Evolutionary conservation across 2,113 vertebrate species (phyloP).

Genomic region (Crypturellus undulatus): DNA sequence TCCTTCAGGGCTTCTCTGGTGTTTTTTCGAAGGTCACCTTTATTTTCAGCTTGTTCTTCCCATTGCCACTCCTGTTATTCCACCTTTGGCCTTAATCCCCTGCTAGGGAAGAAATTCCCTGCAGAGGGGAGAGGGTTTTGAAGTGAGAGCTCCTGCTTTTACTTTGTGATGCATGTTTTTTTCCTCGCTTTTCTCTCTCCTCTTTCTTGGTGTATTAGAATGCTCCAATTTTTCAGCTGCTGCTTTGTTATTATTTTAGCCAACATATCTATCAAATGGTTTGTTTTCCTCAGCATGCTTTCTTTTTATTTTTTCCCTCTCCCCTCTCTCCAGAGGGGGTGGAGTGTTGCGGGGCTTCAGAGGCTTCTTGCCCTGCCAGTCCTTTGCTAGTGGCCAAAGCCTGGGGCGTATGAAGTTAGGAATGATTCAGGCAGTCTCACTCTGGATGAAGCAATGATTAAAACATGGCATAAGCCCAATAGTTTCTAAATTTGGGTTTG

Average conservation of each 20-base stretch:
- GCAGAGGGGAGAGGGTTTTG: conserved; percentile 26
- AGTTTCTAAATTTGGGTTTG: not conserved
- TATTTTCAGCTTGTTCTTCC: conserved; percentile 41
- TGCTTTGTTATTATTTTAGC: not conserved
- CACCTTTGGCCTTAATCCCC: conserved; percentile 38
- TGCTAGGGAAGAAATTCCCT: conserved; percentile 39
- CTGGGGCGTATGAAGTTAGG: not conserved
- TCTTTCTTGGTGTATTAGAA: not conserved
- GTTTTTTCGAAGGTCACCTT: conserved; percentile 33
- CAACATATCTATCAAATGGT: not conserved
- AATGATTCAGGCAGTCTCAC: not conserved
- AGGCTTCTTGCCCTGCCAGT: not conserved
- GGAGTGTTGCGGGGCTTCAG: not conserved
- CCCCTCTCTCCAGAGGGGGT: not conserved
- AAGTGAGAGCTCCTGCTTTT: conserved; percentile 27
- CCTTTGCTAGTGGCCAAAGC: not conserved
- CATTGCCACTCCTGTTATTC: conserved; percentile 25
- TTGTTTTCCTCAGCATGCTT: not conserved
- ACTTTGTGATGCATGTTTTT: not conserved
- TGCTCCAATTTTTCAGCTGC: conserved; percentile 37
- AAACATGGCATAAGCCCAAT: not conserved
- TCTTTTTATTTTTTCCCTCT: not conserved
- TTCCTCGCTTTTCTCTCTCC: not conserved
- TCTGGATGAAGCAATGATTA: not conserved
- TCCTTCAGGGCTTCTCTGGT: conserved; percentile 28